Conservation (phyloP, 2,888 invertebrate species). For the Tachina grossa region DNA sequence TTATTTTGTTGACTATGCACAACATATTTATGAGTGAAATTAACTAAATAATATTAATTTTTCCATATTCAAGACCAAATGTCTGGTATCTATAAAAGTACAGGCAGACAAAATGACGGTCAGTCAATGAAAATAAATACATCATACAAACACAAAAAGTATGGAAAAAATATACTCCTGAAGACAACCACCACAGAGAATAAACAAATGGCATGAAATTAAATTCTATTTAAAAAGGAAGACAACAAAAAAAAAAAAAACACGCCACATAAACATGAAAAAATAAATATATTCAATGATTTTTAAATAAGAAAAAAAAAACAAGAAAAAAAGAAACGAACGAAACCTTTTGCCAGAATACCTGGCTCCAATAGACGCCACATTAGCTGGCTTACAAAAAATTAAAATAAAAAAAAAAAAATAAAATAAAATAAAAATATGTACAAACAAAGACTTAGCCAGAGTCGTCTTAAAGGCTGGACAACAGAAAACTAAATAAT, state of each 20-base stretch:
- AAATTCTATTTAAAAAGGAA: constrained; percentile 30
- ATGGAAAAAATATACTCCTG: neutral
- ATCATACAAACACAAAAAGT: constrained; percentile 13
- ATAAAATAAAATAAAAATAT: constrained; percentile 17
- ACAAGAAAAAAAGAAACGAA: neutral
- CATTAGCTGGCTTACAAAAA: constrained; percentile 46
- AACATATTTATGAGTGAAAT: too few species aligned
- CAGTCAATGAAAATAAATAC: constrained; percentile 62
- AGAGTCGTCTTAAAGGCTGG: constrained; percentile 67
- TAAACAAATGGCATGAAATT: constrained; percentile 50
- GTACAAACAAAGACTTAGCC: constrained; percentile 49
- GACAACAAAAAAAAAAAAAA: constrained; percentile 30
- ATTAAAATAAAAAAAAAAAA: constrained; percentile 2
- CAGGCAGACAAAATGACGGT: constrained; percentile 74
- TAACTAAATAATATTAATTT: too few species aligned
- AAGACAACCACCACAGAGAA: constrained; percentile 14
- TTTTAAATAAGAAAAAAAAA: constrained; percentile 4
- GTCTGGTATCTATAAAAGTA: constrained; percentile 77
- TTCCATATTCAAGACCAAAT: constrained; percentile 75
- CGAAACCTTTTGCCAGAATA: constrained; percentile 48
- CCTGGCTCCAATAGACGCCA: constrained; percentile 61
- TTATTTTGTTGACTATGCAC: too few species aligned
- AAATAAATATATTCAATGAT: constrained; percentile 15
- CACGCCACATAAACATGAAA: constrained; percentile 15
- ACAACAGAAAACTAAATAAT: constrained; percentile 39